Percentiles rank a stretch among this genome's conserved stretches.
These are phyloP conservation scores for Ahaetulla prasina DNA, from an alignment of 2,113 vertebrate genomes.

Conservation along the genomic window DNA sequence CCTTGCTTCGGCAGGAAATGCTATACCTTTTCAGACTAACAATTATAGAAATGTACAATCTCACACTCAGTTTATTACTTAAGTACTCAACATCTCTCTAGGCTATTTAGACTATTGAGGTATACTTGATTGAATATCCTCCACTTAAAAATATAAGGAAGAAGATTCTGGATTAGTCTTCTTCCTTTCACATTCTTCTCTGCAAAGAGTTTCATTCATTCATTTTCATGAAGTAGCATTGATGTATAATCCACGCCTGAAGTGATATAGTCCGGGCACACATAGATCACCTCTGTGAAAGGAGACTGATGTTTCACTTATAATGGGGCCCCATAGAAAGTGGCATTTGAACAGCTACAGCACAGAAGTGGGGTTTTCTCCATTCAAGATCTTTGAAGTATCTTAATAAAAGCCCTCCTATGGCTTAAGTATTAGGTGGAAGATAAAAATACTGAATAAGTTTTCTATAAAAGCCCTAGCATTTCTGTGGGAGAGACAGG, in stretches of 20 bases:
- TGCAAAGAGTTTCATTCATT: background rate
- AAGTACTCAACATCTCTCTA: background rate
- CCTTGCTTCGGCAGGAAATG: too few relatives aligned
- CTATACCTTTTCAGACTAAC: too few relatives aligned
- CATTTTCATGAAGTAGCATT: background rate
- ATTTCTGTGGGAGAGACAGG: background rate
- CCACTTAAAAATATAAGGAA: background rate
- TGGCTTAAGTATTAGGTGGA: background rate
- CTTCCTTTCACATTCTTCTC: background rate
- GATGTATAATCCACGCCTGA: background rate
- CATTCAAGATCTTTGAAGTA: background rate
- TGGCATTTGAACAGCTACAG: background rate
- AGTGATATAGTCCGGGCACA: background rate
- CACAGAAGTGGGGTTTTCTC: background rate
- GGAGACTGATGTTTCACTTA: background rate
- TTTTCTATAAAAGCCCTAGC: background rate
- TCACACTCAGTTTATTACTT: background rate
- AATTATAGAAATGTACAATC: background rate
- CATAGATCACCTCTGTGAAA: background rate
- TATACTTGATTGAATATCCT: background rate
- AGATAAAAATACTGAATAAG: background rate
- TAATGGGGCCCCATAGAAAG: background rate
- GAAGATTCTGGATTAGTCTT: background rate
- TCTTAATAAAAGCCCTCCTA: background rate
- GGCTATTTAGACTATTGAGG: background rate